A percentile compares a stretch with the other conserved stretches of the same genome.
These are phyloP conservation scores for Eidolon dupreanum DNA, from an alignment of 2,797 vertebrate genomes.

Conservation along the genomic window DNA sequence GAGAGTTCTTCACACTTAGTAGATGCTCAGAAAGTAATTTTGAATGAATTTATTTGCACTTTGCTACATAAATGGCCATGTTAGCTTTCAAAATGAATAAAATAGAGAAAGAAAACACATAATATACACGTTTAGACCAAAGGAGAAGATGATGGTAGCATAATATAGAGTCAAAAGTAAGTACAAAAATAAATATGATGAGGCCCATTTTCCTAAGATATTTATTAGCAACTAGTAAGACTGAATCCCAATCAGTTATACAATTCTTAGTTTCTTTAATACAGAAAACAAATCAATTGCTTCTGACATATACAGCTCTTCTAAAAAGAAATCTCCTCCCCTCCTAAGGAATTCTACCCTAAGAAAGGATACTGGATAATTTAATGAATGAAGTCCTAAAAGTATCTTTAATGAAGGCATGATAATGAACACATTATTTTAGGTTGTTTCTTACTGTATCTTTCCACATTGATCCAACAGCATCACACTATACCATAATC, in stretches of 20 bases:
- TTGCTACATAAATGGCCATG: neutral
- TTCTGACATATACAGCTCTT: neutral
- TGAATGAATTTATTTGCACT: neutral
- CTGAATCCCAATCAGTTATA: neutral
- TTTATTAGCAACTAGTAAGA: neutral
- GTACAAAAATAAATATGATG: neutral
- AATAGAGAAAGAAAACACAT: neutral
- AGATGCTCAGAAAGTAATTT: neutral
- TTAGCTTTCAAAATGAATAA: conserved; percentile 37
- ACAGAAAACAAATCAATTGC: neutral
- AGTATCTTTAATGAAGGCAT: neutral
- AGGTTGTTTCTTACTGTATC: neutral
- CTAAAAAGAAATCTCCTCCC: neutral
- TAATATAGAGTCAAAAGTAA: neutral
- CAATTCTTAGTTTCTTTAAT: neutral
- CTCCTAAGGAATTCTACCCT: neutral
- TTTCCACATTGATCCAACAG: neutral
- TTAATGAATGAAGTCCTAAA: neutral
- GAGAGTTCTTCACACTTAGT: neutral
- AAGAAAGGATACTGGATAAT: neutral
- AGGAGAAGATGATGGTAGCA: neutral
- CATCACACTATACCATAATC: neutral
- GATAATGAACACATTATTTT: neutral
- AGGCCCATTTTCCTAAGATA: neutral
- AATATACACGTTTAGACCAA: neutral